Percentiles rank a stretch among this genome's conserved stretches.
Conservation (phyloP, 2,888 invertebrate species). For the Syrphus vitripennis region DNA sequence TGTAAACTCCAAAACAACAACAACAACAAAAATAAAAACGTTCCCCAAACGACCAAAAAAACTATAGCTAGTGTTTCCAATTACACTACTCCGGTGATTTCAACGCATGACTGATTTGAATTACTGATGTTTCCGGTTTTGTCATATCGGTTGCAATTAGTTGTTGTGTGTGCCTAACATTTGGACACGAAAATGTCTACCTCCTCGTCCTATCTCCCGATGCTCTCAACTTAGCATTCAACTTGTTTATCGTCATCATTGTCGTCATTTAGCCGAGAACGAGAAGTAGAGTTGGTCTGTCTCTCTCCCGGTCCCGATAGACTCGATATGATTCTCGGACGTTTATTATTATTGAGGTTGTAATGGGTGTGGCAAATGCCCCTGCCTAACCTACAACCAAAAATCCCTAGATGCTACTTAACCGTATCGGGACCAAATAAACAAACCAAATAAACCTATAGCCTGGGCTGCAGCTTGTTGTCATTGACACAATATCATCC, state of each 20-base stretch:
- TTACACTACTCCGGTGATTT: conserved; percentile 65
- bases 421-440: conserved; percentile 46
- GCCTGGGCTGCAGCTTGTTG: neutral
- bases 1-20: neutral
- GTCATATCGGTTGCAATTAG: conserved; percentile 68
- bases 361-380: conserved; percentile 43
- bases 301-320: neutral
- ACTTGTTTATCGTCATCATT: conserved; percentile 50
- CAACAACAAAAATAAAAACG: neutral
- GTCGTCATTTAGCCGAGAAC: neutral
- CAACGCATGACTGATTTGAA: conserved; percentile 71
- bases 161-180: conserved; percentile 8
- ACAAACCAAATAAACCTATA: conserved; percentile 10
- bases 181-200: conserved; percentile 7
- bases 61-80: conserved; percentile 35
- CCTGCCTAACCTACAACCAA: neutral
- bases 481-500: neutral
- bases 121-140: conserved; percentile 72
- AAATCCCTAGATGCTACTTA: conserved; percentile 55
- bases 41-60: conserved; percentile 1
- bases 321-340: neutral
- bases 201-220: neutral
- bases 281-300: neutral
- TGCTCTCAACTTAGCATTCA: conserved; percentile 1
- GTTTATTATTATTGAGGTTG: conserved; percentile 33